Evolutionary conservation across 2,113 vertebrate species (phyloP).

Genomic region (Python bivittatus): DNA sequence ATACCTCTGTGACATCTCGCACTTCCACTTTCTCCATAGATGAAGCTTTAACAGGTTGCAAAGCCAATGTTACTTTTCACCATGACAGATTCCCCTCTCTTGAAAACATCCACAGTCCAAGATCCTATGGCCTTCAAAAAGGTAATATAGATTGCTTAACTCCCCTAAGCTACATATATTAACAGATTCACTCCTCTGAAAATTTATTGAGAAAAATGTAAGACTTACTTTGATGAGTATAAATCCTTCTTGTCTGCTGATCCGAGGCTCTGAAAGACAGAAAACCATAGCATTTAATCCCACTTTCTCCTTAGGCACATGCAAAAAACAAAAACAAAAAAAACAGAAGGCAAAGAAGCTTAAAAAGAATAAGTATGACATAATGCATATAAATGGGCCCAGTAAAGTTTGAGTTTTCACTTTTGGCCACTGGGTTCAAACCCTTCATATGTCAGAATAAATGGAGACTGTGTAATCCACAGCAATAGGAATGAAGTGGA

Average conservation of each 20-base stretch:
- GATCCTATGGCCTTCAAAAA: not conserved
- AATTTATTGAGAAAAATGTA: not conserved
- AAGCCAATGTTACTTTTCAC: not conserved
- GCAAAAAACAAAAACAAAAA: too few relatives aligned
- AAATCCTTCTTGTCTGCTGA: conserved; percentile 84
- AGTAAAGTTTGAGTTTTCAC: not conserved
- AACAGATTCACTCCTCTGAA: not conserved
- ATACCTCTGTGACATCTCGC: not conserved
- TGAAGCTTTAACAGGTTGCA: not conserved
- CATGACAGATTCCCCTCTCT: not conserved
- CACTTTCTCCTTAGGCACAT: not conserved
- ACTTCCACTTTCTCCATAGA: not conserved
- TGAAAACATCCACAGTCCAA: not conserved
- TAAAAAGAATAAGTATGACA: not conserved
- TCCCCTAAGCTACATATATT: not conserved
- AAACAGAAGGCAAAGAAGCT: not conserved
- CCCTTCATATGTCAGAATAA: not conserved
- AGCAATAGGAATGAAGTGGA: not conserved
- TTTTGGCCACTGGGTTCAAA: not conserved
- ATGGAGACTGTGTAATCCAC: not conserved
- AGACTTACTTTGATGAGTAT: conserved; percentile 81
- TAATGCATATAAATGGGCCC: fast-evolving
- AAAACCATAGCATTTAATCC: conserved; percentile 49
- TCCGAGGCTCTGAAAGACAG: conserved; percentile 81
- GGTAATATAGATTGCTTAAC: not conserved